Evolutionary conservation across 2,888 invertebrate species (phyloP), one percentile per base, ranked within the genome.

Genomic region (Tenthredo amoena): DNA sequence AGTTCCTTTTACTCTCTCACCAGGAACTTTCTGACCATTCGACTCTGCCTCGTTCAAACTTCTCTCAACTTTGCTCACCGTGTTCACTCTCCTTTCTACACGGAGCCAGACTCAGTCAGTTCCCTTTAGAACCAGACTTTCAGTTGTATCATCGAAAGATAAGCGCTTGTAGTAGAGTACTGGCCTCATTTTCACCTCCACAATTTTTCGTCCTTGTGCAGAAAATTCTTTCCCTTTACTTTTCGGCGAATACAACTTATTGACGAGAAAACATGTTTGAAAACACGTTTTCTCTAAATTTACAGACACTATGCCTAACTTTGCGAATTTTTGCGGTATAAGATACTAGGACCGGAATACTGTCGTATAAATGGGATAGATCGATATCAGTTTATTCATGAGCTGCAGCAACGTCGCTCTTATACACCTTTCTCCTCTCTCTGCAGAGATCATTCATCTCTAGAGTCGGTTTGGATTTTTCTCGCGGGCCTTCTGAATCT

Each of bases 21-120:
- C 58, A 40, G 58, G 10, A 81, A 81, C 81, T 58, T 62, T 81
- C 81, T 81, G 81, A 81, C 81, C 62, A 62, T 81, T 81, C 62
- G 37, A 81, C 81, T 81, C 58, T 81, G 62, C 21, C 81, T 58
- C 62, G 62, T 81, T 81, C 62, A 62, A 81, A 81, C 62, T 81
- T 81, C 62, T 62, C 58, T 9, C 40, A 81, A 81, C 34, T 62
- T 81, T 81, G 40, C 21, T 37, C 58, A 21, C 31, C 81, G 37
- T 40, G 31, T 50, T 81, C 21, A n/a, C 58, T 58, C 37, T 79
- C 58, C 37, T 58, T 79, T 58, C 31, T 37, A 74, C 72, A 74
- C 72, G 21, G n/a, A 74, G 72, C 43, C 72, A 21, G 40, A 21
- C 43, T 18, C 31, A 18, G 26, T 40, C 40, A 43, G 72, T 74